Evolutionary conservation across 2,888 invertebrate genomes (phyloP).

Genomic region (Chrysomela aeneicollis): DNA sequence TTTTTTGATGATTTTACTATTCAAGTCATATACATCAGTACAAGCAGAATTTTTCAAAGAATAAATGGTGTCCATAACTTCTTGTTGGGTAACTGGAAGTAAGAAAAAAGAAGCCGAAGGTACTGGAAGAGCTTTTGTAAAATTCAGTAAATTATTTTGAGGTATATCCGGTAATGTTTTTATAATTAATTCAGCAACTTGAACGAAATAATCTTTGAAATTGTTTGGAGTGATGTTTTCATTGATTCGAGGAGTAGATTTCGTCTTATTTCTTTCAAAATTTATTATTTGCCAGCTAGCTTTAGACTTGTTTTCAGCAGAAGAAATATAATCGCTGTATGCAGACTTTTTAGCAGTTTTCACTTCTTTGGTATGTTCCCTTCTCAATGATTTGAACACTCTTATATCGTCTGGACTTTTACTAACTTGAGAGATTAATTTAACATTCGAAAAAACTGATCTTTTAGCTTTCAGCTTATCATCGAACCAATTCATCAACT

Average conservation of each 20-base stretch:
- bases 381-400: neutral
- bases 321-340: conserved; percentile 4
- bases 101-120: conserved; percentile 6
- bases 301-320: conserved; percentile 8
- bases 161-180: neutral
- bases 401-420: neutral
- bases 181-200: neutral
- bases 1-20: conserved; percentile 5
- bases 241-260: neutral
- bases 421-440: neutral
- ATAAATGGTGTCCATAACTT: conserved; percentile 3
- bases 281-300: conserved; percentile 8
- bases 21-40: neutral
- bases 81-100: conserved; percentile 1
- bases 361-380: neutral
- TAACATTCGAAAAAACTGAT: neutral
- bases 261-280: conserved; percentile 6
- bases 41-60: neutral
- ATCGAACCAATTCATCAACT: neutral
- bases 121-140: neutral
- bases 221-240: neutral
- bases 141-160: neutral
- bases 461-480: neutral
- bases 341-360: neutral
- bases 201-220: neutral